Conservation (phyloP, 1,140 invertebrate species). For the Listronotus oregonensis region DNA sequence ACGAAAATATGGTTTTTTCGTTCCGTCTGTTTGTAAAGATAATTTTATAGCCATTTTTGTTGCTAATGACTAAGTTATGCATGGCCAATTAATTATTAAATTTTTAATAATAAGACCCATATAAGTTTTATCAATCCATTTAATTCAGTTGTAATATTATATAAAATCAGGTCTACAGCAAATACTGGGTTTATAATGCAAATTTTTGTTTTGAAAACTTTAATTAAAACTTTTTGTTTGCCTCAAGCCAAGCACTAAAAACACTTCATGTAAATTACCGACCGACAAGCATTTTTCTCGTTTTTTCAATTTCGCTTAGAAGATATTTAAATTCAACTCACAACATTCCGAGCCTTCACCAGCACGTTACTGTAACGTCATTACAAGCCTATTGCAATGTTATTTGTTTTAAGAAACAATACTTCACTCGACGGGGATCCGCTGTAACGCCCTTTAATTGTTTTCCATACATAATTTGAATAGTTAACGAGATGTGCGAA, state of each 20-base stretch:
- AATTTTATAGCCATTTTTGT: too few species aligned
- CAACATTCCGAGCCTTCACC: slow-evolving; percentile 16
- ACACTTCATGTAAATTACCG: slow-evolving; percentile 3
- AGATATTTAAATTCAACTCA: slow-evolving; percentile 19
- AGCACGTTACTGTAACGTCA: slow-evolving; percentile 21
- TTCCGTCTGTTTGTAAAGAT: too few species aligned
- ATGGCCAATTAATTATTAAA: too few species aligned
- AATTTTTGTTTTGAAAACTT: too few species aligned
- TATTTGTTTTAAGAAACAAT: slow-evolving; percentile 36
- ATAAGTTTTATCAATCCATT: too few species aligned
- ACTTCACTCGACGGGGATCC: slow-evolving; percentile 25
- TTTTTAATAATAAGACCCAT: too few species aligned
- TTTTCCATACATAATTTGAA: slow-evolving; percentile 34
- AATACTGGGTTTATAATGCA: too few species aligned
- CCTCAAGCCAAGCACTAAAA: background rate
- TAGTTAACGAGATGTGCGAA: slow-evolving; percentile 16
- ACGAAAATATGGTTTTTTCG: too few species aligned
- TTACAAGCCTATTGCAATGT: slow-evolving; percentile 34
- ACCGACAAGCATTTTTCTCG: slow-evolving; percentile 2
- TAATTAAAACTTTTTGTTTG: background rate
- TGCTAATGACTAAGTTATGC: too few species aligned
- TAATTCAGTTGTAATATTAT: too few species aligned
- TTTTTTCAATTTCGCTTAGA: slow-evolving; percentile 7
- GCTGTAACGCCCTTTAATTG: slow-evolving; percentile 29
- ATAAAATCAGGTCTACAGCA: too few species aligned